A percentile compares a stretch with the other conserved stretches of the same genome.
phyloP scores from a whole-genome alignment of 2,888 invertebrate genomes.

The Villa cingulata region DNA sequence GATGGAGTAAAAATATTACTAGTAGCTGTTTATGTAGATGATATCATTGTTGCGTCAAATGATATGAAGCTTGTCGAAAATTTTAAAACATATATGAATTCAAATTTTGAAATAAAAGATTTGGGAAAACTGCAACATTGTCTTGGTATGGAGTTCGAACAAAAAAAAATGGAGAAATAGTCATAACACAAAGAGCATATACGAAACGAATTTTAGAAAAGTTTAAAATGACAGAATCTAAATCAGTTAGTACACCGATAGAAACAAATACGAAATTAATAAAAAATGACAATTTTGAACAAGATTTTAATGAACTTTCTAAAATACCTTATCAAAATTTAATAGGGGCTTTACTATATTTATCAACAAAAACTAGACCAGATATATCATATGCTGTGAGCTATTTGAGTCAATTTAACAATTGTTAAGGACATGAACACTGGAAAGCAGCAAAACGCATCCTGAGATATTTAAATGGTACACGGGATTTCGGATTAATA shows the following conservation, averaged over 20 bases:
- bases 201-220: not conserved
- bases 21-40: not conserved
- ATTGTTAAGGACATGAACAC: slow-evolving; percentile 12
- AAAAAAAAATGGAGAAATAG: not conserved
- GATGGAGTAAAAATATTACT: not conserved
- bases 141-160: not conserved
- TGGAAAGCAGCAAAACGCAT: slow-evolving; percentile 24
- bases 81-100: not conserved
- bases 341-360: slow-evolving; percentile 9
- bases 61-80: not conserved
- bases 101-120: not conserved
- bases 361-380: slow-evolving; percentile 2
- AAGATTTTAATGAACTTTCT: too few relatives aligned
- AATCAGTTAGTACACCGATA: not conserved
- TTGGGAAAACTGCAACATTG: not conserved
- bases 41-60: not conserved
- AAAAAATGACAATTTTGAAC: not conserved
- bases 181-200: not conserved
- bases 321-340: slow-evolving; percentile 9
- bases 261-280: not conserved
- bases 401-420: slow-evolving; percentile 14
- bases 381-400: slow-evolving; percentile 13
- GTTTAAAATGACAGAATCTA: not conserved
- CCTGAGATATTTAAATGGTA: slow-evolving; percentile 21
- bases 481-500: slow-evolving; percentile 15